Base-by-base conservation (phyloP, 2,113 vertebrate genomes). In the Leucosticte australis region DNA sequence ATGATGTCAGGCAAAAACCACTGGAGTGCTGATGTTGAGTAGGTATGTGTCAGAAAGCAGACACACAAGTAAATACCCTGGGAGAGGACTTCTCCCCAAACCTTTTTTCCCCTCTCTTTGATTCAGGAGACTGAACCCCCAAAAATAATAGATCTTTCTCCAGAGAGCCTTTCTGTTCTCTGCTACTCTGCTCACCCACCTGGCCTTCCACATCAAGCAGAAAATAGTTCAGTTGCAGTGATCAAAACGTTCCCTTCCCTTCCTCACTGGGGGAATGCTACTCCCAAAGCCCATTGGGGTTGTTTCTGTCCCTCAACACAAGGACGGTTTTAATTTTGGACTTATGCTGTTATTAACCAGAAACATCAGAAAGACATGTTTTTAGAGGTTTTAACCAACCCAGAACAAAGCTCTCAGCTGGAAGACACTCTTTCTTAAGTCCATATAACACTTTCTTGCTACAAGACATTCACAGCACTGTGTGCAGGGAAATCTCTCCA, bases 161-260 rank as follows among this genome's bases (percentile, higher is more conserved):
- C 55, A 81, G 63, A 64, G 85, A 67, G 65, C 56, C 28, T 37
- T 90, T 64, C 39, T 69, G n/a, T 68, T 46, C 30, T 74, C 28
- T 2, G 0, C 56, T 68, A 47, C 47, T 55, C 81, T 79, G 83
- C 62, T 81, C 91, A 76, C 77, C 87, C 95, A 96, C 87, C 89
- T 95, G 91, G 89, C 74, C 53, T 91, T 87, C 92, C 69, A 87
- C 50, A 76, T 95, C 89, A 96, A 91, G 74, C 69, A 92, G 69
- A 96, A 95, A 97, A 92, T 91, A 53, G 65, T 94, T 95, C 46
- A 89, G 74, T 75, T 89, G 52, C 64, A 89, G 60, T 1, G 15
- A 93, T 95, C 83, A 94, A 91, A 77, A 62, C 71, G 82, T 89
- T 94, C 73, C 57, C 65, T 87, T 81, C 92, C 75, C 46, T 87